Base-by-base conservation (phyloP, 2,888 invertebrate genomes). In the Hypena proboscidalis region DNA sequence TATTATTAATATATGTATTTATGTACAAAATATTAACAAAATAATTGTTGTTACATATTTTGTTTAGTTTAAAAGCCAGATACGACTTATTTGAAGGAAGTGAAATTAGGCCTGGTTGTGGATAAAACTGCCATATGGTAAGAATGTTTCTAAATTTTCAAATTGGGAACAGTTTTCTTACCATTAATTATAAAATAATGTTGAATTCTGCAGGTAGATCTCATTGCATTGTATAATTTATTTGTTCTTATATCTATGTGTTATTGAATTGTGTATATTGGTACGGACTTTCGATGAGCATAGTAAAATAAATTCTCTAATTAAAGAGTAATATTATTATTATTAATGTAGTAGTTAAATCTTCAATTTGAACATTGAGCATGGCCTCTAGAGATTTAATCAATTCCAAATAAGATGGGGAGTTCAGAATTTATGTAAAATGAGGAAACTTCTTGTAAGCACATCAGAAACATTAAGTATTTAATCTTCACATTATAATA, bases 191-290 rank as follows among this genome's bases (percentile, higher is more conserved):
- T 35, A 26, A 36, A 36, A 42, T 42, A 34, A 40, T 43, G 41
- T 51, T 41, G 46, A 57, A 50, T 53, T 56, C 44, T 54, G 52
- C 61, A 50, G 51, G 55, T 66, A 66, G 67, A 61, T 67, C 67
- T 66, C 65, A 67, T 66, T 66, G 67, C 53, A 56, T 67, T 67
- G 53, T 65, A 63, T 64, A 67, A 58, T 61, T 64, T 63, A 54
- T 60, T 66, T 56, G 45, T 60, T 56, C 54, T 51, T 64, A 48
- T 63, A 60, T 52, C 50, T 58, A 62, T 51, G 52, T 66, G 49
- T 27, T 55, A 54, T 54, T 56, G 47, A 58, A 64, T 52, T 58
- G 52, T 67, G 66, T 67, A 61, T 64, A 67, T 47, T 64, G 61
- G 54, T 58, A 61, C 49, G 41, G 43, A 64, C 52, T 56, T 48